Evolutionary conservation across 2,797 vertebrate species (phyloP), one percentile per base, ranked within the genome.

Genomic region (Sebastes goodei): DNA sequence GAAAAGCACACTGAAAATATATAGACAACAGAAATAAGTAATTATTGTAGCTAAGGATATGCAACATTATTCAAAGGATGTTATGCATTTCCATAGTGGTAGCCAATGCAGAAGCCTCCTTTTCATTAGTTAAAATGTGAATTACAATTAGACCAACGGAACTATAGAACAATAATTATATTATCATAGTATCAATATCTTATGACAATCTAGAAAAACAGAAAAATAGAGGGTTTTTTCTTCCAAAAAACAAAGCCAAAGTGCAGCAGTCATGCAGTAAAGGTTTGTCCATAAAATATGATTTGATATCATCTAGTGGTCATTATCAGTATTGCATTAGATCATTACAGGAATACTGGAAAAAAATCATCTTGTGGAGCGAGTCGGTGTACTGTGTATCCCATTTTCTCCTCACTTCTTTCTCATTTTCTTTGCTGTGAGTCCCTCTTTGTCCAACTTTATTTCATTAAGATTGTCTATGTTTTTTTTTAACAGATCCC

Each of bases 401-500:
- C 10, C 42, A 25, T 29, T 27, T 17, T 5, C 25, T 55, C n/a
- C 55, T 29, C 35, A 11, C 6, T 5, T 35, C 14, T 2, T 8
- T 4, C 15, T 30, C 2, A 15, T 38, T 23, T 3, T 33, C 15
- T 35, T 14, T 64, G 4, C 49, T n/a, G 2, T 6, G 3, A 42
- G 14, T 27, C 33, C 56, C 12, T 35, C 6, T 20, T 46, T 2
- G 1, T 27, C 32, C 10, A 21, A 29, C 38, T 66, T 71, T 0
- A 61, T 9, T 20, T 57, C 12, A 78, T 3, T 12, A 42, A 42
- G 32, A 84, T 63, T 61, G 21, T 78, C 23, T 11, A 1, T 81
- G 86, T 62, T 23, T 20, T 9, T 9, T 20, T 17, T 49, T 20
- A 78, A 82, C 94, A 99, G 98, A 96, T 97, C 74, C 95, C 95